Base-by-base conservation (phyloP, 2,797 vertebrate genomes). In the Cuculus canorus region DNA sequence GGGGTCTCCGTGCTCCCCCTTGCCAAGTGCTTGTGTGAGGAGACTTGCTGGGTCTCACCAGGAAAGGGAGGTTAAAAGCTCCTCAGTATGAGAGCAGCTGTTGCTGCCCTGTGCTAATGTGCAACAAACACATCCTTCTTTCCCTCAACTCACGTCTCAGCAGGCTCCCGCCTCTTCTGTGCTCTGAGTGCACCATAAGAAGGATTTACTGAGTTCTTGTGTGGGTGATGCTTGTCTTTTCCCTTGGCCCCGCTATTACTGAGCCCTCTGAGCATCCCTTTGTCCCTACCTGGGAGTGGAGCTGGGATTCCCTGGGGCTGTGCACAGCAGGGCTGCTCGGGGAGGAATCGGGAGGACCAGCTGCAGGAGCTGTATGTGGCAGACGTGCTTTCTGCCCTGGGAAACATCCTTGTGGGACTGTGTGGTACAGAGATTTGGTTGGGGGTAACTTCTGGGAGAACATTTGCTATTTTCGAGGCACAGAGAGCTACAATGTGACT, bases 21-120 rank as follows among this genome's bases (percentile, higher is more conserved):
- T 94, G 94, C 93, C 93, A 93, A 95, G 83, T 52, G 70, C 52
- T 61, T 90, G 70, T 90, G 86, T 82, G 77, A 92, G 80, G 80
- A 86, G 35, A 9, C 88, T 82, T 93, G 73, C 94, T 95, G 93
- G 43, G 77, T 79, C 70, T 84, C 90, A 48, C 77, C 86, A 92
- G 82, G 81, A 88, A 89, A 92, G 70, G 18, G 69, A n/a, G 59
- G 43, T 56, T 92, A 93, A 86, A 89, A 92, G 70, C 92, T 84
- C 25, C 82, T 60, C 88, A 60, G 80, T 24, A 1, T 37, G 83
- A 57, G 83, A 61, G 45, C 56, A 92, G 78, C 75, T 94, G 88
- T 95, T 75, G 60, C 60, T 90, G 66, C 64, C 25, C 86, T 17
- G 25, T 0, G 0, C 35, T 93, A 85, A 92, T 47, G 71, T 70